Conservation (phyloP, 2,113 vertebrate genomes). For the Uria aalge region DNA sequence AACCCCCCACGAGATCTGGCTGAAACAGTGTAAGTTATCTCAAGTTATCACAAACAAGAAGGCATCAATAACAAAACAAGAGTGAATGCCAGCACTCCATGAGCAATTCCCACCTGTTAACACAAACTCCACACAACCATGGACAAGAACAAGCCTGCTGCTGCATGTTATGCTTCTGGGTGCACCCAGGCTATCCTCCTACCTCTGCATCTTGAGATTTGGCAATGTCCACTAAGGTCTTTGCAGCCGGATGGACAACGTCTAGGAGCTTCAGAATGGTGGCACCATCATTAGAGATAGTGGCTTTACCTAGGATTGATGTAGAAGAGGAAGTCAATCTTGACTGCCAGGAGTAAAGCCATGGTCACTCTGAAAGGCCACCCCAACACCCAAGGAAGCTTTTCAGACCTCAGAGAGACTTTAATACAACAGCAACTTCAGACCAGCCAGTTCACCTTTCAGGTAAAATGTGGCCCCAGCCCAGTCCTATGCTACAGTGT, state of each 20-base stretch:
- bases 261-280: slow-evolving; percentile 97
- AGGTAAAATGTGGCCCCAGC: not conserved
- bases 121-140: not conserved
- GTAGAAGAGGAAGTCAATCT: not conserved
- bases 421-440: not conserved
- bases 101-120: not conserved
- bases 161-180: rapidly evolving
- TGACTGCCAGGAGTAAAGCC: rapidly evolving
- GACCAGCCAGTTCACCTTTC: not conserved
- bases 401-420: not conserved
- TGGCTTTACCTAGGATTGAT: slow-evolving; percentile 86
- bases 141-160: not conserved
- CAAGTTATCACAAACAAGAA: not conserved
- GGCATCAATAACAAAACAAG: not conserved
- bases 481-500: rapidly evolving
- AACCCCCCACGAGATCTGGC: not conserved
- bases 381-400: not conserved
- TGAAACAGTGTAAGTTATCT: not conserved
- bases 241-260: slow-evolving; percentile 94
- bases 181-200: not conserved
- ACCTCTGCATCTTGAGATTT: slow-evolving; percentile 98
- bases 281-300: slow-evolving; percentile 97
- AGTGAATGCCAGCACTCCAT: rapidly evolving
- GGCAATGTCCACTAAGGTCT: slow-evolving; percentile 96
- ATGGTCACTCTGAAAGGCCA: no score